phyloP scores from a whole-genome alignment of 2,888 invertebrate species.

The Dione vanillae region DNA sequence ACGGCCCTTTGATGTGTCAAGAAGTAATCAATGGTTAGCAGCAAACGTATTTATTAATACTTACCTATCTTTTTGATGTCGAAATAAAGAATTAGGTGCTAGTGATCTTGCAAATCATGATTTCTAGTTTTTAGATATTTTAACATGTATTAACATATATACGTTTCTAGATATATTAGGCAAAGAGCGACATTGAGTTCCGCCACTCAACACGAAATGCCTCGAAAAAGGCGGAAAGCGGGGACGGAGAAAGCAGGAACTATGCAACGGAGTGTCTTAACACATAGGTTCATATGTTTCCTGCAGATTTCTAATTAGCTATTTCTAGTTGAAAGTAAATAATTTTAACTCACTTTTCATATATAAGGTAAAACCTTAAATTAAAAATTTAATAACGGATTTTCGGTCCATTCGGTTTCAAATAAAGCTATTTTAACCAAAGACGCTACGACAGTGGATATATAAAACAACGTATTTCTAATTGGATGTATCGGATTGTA shows the following conservation, averaged over 20 bases:
- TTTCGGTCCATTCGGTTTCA: not conserved
- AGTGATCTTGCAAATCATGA: conserved; percentile 51
- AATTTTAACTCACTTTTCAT: not conserved
- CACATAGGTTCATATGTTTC: too few species aligned
- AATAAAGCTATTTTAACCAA: not conserved
- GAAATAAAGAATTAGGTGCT: conserved; percentile 34
- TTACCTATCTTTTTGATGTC: conserved; percentile 46
- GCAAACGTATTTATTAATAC: conserved; percentile 65
- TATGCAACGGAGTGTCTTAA: too few species aligned
- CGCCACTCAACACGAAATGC: too few species aligned
- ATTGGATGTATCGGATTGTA: conserved; percentile 52
- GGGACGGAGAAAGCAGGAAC: too few species aligned
- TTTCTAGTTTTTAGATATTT: conserved; percentile 44
- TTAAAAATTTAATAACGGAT: not conserved
- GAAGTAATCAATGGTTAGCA: conserved; percentile 75
- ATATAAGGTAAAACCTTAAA: too few species aligned
- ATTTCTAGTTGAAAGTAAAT: not conserved
- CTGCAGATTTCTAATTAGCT: too few species aligned
- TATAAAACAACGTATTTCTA: conserved; percentile 40
- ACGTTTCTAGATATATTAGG: too few species aligned
- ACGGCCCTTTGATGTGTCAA: conserved; percentile 78
- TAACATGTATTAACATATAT: conserved; percentile 41
- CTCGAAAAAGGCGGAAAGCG: too few species aligned
- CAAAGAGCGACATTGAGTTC: too few species aligned
- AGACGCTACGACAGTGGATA: not conserved